Evolutionary conservation across 64 coral and sea anemone species (phyloP).

Genomic region (Stichodactyla helianthus): DNA sequence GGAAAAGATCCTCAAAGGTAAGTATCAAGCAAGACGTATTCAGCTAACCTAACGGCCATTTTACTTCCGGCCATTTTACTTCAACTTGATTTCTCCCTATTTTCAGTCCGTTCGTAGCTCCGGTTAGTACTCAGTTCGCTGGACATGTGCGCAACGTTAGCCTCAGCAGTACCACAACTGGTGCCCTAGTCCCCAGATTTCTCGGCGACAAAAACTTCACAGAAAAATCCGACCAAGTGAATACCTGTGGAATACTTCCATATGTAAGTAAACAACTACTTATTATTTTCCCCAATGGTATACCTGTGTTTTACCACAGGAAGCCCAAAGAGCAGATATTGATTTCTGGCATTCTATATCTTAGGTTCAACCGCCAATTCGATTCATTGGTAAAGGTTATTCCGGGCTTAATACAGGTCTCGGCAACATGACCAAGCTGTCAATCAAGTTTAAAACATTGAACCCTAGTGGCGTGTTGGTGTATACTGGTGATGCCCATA

Average conservation of each 20-base stretch:
- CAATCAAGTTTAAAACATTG: conserved; percentile 75
- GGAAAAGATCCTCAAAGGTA: conserved; percentile 77
- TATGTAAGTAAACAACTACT: conserved; percentile 38
- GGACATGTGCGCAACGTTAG: conserved; percentile 56
- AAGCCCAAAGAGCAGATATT: neutral
- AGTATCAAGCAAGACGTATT: neutral
- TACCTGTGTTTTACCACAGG: too few species aligned
- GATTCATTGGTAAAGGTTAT: conserved; percentile 68
- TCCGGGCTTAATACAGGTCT: conserved; percentile 46
- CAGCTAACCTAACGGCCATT: neutral
- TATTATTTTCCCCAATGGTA: too few species aligned
- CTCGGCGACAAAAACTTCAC: conserved; percentile 52
- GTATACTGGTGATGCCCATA: conserved; percentile 57
- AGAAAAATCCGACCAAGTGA: conserved; percentile 50
- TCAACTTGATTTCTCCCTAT: neutral
- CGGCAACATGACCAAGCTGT: conserved; percentile 36
- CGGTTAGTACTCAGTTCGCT: conserved; percentile 57
- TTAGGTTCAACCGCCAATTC: conserved; percentile 70
- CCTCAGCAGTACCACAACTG: conserved; percentile 41
- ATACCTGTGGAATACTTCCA: conserved; percentile 43
- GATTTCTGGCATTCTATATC: neutral
- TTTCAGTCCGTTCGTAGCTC: conserved; percentile 43
- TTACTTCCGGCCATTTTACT: neutral
- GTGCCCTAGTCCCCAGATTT: conserved; percentile 20
- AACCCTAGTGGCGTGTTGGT: conserved; percentile 71